Evolutionary conservation across 2,113 vertebrate genomes (phyloP), one percentile per base, ranked within the genome.

Genomic region (Dendrocopos noguchii): DNA sequence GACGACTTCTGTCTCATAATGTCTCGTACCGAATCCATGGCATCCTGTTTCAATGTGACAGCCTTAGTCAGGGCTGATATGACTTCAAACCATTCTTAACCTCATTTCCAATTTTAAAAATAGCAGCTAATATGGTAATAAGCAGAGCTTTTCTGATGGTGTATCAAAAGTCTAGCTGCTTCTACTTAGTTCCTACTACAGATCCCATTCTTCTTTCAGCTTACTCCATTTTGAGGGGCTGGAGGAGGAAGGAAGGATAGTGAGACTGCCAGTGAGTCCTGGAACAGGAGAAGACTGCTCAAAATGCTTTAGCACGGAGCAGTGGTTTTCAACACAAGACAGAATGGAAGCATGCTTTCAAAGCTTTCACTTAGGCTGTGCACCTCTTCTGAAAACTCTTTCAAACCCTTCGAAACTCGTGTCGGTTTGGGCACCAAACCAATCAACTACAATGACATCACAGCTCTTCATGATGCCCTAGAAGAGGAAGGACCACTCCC

Each of bases 81-180:
- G 94, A 87, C 94, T 94, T 90, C 93, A 96, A 88, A 93, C 93
- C 80, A 95, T 94, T 96, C 91, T 93, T 95, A 96, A 96, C 91
- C 93, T 96, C 85, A 46, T 95, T 96, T 94, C 86, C 77, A 64
- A 78, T 88, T 88, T 84, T 93, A 94, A 94, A 96, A 96, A 96
- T 90, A 96, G 95, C 88, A 93, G 87, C 91, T 80, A 91, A 47
- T 79, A 20, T 84, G 2, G 16, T 92, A 90, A 92, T 95, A 91
- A 93, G 25, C 1, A 64, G 92, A 92, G 84, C 76, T 94, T 90
- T 92, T 67, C 75, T 77, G 75, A 77, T 85, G 71, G 72, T 8
- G 1, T 61, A 33, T 82, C 50, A 24, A 52, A 83, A 83, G 74
- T 31, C 5, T 18, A 60, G 33, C 84, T 91, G 81, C 84, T 56